Evolutionary conservation across 2,113 vertebrate species (phyloP), one percentile per base, ranked within the genome.

Genomic region (Jaculus jaculus): DNA sequence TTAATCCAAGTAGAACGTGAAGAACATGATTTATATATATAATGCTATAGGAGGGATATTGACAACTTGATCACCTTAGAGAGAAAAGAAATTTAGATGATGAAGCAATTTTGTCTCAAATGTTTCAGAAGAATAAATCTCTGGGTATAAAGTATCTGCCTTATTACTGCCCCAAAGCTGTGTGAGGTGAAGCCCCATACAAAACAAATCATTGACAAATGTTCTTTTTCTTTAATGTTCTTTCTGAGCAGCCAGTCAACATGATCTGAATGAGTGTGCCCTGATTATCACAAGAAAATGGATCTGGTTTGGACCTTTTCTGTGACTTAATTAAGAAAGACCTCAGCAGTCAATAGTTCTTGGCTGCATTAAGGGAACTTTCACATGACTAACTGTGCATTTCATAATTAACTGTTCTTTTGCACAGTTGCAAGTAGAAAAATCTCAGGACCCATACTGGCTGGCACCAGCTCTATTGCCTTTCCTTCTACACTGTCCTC

Each of bases 131-230:
- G 54, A 84, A 83, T 75, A 37, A 77, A 69, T 87, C 7, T 69
- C 69, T 69, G 51, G 66, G 89, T 51, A 94, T 84, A 84, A 94
- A 72, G 54, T 37, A 92, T 24, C 77, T 47, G 23, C 81, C 80
- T 94, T 73, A 82, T 84, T 91, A 75, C n/a, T 81, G 32, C 75
- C n/a, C 0, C 0, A 37, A 96, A 97, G 95, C 13, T 72, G 65
- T 96, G 94, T 84, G 61, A 66, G 58, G 83, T 26, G 6, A 88
- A 94, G 54, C 94, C 86, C 75, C 63, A 89, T 91, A 78, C 80
- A 42, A 63, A 77, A 90, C 51, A 96, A 94, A 95, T 94, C 88
- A 77, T 47, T 86, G 90, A 88, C 81, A 71, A 91, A 69, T 96
- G 84, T 97, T 96, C 42, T 26, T 9, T 91, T 18, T 82, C 51